Evolutionary conservation across 2,113 vertebrate species (phyloP), one percentile per base, ranked within the genome.

Genomic region (Notarius lentiginosus): DNA sequence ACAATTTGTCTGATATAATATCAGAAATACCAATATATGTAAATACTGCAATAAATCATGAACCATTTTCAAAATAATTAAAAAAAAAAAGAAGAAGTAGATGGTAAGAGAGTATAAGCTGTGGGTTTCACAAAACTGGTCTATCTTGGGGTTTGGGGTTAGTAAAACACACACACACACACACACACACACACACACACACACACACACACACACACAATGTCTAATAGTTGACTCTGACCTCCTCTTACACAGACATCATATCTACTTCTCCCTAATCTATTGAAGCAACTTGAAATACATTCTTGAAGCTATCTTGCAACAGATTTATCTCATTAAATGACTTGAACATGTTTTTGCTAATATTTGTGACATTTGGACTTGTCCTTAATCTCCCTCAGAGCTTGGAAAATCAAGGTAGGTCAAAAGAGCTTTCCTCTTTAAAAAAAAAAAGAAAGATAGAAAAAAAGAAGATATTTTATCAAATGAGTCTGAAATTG

Each of bases 271-370:
- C 83, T 56, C 11, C n/a, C 68, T 82, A 22, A 27, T 81, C 24
- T 56, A 34, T 60, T 68, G 75, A 66, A 65, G 84, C 81, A 61
- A 65, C 30, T 56, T 83, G 61, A 63, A 63, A 68, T 24, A 76
- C 49, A 51, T 51, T 14, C 86, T 77, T 77, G 34, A 77, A 76
- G 68, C 79, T 24, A 58, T 83, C 41, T 61, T 79, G 65, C 66
- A 66, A 72, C 14, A 70, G n/a, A 56, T 65, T 15, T 88, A 24
- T 47, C 75, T 83, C 55, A 49, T 63, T 83, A 65, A 88, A 75
- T 93, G 92, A 92, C 88, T 91, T 89, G 90, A 92, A 68, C 91
- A 95, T 95, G 94, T 56, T 88, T 90, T 82, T 89, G 87, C 92
- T 89, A 73, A 80, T 80, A 90, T 89, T 93, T 89, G 83, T 94